These are phyloP conservation scores for Sicus ferrugineus DNA, from an alignment of 2,888 invertebrate genomes.

Conservation along the genomic window DNA sequence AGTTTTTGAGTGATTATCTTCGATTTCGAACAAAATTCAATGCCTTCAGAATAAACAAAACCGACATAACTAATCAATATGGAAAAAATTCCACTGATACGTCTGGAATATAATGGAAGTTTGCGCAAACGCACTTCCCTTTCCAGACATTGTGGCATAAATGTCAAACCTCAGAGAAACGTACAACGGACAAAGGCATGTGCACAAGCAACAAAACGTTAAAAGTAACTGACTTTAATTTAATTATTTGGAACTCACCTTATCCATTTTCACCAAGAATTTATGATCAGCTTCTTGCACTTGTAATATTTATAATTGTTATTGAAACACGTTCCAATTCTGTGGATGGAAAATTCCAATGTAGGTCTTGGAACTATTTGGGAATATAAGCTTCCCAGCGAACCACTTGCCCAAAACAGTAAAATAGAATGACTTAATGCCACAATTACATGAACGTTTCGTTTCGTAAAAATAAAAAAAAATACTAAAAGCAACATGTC, in stretches of 20 bases:
- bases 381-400: too few species aligned
- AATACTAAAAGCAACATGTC: too few species aligned
- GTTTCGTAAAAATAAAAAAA: too few species aligned
- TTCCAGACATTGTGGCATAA: conserved; percentile 23
- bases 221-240: neutral
- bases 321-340: too few species aligned
- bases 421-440: too few species aligned
- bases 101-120: conserved; percentile 40
- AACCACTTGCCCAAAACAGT: too few species aligned
- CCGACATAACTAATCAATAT: conserved; percentile 64
- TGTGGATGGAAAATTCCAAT: too few species aligned
- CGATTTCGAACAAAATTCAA: conserved; percentile 50
- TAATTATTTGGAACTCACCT: neutral
- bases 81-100: conserved; percentile 59
- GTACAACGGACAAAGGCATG: neutral
- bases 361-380: too few species aligned
- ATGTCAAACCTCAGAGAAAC: neutral
- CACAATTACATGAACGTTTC: too few species aligned
- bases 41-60: conserved; percentile 59
- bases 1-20: conserved; percentile 18
- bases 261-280: neutral
- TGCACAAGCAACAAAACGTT: neutral
- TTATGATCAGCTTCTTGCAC: neutral
- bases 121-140: conserved; percentile 29
- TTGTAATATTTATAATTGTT: too few species aligned